phyloP scores from a whole-genome alignment of 2,113 vertebrate species.

The Motacilla alba region DNA sequence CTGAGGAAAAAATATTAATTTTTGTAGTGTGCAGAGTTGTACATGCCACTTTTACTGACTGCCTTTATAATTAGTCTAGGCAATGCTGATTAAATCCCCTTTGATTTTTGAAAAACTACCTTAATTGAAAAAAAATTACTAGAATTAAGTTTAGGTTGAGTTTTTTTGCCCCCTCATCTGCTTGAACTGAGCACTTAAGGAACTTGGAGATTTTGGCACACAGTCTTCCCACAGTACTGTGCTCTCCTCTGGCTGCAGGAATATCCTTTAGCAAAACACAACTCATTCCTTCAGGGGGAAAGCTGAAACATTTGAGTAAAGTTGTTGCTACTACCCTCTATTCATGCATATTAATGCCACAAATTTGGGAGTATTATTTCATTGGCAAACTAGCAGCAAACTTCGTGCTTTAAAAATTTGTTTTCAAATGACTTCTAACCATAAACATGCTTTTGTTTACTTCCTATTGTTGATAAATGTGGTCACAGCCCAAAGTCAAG shows the following conservation, averaged over 20 bases:
- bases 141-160: neutral
- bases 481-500: neutral
- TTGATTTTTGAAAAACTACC: neutral
- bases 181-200: neutral
- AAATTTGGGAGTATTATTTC: neutral
- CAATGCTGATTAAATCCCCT: neutral
- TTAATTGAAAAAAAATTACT: neutral
- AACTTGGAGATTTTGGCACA: neutral
- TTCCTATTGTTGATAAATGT: neutral
- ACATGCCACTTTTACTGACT: neutral
- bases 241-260: neutral
- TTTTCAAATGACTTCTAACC: neutral
- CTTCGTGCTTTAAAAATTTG: neutral
- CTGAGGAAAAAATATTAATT: neutral
- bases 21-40: neutral
- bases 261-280: neutral
- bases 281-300: neutral
- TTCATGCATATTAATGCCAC: neutral
- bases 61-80: neutral
- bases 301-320: neutral
- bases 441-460: neutral
- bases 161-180: neutral
- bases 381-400: neutral
- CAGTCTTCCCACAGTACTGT: neutral
- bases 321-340: neutral